Evolutionary conservation across 2,888 invertebrate species (phyloP).

Genomic region (Parascotia fuliginaria): DNA sequence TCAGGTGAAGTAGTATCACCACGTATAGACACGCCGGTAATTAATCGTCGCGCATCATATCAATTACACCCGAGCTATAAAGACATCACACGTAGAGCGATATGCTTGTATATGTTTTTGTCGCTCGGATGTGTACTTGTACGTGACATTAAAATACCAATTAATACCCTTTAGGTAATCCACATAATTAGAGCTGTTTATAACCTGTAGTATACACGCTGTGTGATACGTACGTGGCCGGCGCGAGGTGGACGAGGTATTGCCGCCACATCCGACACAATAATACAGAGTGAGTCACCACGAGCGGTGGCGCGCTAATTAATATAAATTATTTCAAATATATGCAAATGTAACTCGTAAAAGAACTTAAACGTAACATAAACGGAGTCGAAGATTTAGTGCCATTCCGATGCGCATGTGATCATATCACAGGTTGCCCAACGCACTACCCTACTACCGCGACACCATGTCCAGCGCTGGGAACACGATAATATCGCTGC

Average conservation of each 20-base stretch:
- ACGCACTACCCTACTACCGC: too few species aligned
- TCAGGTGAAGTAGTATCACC: background rate
- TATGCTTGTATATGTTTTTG: too few species aligned
- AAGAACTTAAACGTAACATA: slow-evolving; percentile 14
- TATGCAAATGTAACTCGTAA: slow-evolving; percentile 9
- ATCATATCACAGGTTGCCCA: slow-evolving; percentile 18
- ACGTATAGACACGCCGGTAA: background rate
- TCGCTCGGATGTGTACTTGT: background rate
- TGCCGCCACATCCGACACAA: too few species aligned
- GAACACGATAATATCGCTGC: slow-evolving; percentile 31
- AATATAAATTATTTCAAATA: slow-evolving; percentile 30
- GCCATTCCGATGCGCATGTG: slow-evolving; percentile 16
- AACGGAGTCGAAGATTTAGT: slow-evolving; percentile 21
- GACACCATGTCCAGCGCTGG: slow-evolving; percentile 15
- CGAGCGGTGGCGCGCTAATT: slow-evolving; percentile 19
- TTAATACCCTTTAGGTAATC: too few species aligned
- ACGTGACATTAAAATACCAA: background rate
- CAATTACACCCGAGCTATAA: background rate
- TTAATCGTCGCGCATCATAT: slow-evolving; percentile 2
- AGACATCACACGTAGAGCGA: background rate
- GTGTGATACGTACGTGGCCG: too few species aligned
- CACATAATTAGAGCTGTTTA: too few species aligned
- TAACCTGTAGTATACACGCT: too few species aligned
- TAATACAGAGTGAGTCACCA: background rate
- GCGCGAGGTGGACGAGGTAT: too few species aligned